phyloP scores from a whole-genome alignment of 1,140 invertebrate genomes.

The Daktulosphaira vitifoliae region DNA sequence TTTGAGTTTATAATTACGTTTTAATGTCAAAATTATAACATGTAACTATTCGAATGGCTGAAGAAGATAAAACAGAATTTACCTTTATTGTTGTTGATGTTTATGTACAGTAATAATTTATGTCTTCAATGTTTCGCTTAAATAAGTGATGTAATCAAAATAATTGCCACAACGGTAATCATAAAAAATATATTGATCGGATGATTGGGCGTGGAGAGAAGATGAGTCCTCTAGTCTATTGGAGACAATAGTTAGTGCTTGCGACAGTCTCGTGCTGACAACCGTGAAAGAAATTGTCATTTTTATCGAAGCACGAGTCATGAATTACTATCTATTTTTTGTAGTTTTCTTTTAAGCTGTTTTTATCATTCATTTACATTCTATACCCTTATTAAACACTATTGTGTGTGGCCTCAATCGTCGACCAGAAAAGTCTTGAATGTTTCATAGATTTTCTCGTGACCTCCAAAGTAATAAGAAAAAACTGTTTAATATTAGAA shows the following conservation, averaged over 20 bases:
- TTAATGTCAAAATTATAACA: no score
- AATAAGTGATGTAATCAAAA: conserved; percentile 16
- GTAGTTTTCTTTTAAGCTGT: not conserved
- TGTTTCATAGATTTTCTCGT: no score
- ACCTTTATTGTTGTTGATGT: no score
- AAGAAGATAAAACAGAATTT: no score
- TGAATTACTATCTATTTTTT: conserved; percentile 13
- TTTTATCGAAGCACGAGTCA: conserved; percentile 28
- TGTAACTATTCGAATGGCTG: no score
- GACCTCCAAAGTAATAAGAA: no score
- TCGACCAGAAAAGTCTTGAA: conserved; percentile 1
- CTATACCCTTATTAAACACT: no score
- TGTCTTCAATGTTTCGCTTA: conserved; percentile 1
- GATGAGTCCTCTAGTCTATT: conserved; percentile 17
- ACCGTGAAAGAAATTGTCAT: conserved; percentile 28
- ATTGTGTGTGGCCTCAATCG: not conserved
- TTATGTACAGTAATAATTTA: conserved; percentile 10
- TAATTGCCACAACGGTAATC: conserved; percentile 19
- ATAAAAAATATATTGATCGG: conserved; percentile 25
- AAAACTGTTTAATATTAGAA: no score
- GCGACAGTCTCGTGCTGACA: conserved; percentile 26
- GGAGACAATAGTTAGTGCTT: conserved; percentile 6
- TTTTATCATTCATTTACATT: not conserved
- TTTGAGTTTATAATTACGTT: no score
- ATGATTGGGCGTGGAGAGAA: conserved; percentile 30